Evolutionary conservation across 2,888 invertebrate species (phyloP).

Genomic region (Trisateles emortualis): DNA sequence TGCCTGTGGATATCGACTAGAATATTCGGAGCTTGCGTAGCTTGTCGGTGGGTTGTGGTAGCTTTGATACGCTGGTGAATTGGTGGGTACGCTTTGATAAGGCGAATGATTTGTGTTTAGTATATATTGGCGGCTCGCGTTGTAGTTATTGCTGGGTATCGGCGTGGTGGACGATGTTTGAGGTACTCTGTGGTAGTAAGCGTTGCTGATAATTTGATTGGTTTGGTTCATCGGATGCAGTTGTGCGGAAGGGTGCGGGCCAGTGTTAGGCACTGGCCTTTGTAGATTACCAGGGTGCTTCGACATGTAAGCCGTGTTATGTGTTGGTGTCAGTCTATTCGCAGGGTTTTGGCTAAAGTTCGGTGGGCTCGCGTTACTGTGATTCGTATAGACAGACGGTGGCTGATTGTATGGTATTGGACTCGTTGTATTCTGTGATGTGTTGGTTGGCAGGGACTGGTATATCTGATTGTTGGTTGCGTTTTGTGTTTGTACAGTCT

Average conservation of each 20-base stretch:
- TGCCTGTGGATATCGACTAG: slow-evolving; percentile 81
- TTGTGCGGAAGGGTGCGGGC: slow-evolving; percentile 73
- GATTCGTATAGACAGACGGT: slow-evolving; percentile 69
- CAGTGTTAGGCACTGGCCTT: slow-evolving; percentile 72
- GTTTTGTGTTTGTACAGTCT: slow-evolving; percentile 57
- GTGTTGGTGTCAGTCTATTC: slow-evolving; percentile 77
- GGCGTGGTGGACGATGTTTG: slow-evolving; percentile 62
- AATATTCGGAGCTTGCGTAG: slow-evolving; percentile 80
- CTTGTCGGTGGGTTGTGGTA: slow-evolving; percentile 84
- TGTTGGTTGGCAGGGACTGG: slow-evolving; percentile 68
- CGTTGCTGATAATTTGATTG: slow-evolving; percentile 61
- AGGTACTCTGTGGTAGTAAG: slow-evolving; percentile 77
- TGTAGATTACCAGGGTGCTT: slow-evolving; percentile 69
- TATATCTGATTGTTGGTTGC: slow-evolving; percentile 70
- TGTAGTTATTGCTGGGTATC: slow-evolving; percentile 58
- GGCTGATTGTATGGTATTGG: slow-evolving; percentile 78
- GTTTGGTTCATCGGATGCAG: slow-evolving; percentile 69
- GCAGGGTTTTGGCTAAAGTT: slow-evolving; percentile 77
- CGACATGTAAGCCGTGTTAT: slow-evolving; percentile 63
- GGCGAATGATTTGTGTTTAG: slow-evolving; percentile 65
- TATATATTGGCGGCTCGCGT: slow-evolving; percentile 63
- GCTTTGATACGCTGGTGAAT: slow-evolving; percentile 79
- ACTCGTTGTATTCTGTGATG: slow-evolving; percentile 65
- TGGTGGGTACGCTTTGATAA: slow-evolving; percentile 82
- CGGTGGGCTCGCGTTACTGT: slow-evolving; percentile 66